Conservation (phyloP, 1,140 invertebrate genomes). For the Leucophenga varia region DNA sequence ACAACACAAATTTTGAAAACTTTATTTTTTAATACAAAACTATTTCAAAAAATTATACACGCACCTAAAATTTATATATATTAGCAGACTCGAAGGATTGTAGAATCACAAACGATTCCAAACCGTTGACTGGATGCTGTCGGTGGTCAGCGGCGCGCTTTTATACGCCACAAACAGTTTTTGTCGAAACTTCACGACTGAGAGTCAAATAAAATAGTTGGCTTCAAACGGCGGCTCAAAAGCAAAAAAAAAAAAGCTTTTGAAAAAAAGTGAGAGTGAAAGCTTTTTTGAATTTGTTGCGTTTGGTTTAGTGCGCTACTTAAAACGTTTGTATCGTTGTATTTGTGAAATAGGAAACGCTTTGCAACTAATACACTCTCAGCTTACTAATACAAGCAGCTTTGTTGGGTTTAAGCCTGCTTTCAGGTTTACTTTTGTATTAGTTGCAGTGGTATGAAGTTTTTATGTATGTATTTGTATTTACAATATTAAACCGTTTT, state of each 20-base stretch:
- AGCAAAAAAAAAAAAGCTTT: too few relatives aligned
- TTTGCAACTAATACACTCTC: slow-evolving; percentile 1
- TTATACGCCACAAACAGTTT: slow-evolving; percentile 61
- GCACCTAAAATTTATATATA: slow-evolving; percentile 27
- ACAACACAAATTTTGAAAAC: slow-evolving; percentile 3
- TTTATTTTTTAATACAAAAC: background rate
- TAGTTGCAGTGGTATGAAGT: slow-evolving; percentile 7
- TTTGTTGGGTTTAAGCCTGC: slow-evolving; percentile 10
- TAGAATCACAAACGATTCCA: slow-evolving; percentile 56
- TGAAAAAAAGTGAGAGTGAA: background rate
- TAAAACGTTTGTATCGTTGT: background rate
- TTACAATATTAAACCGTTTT: too few relatives aligned
- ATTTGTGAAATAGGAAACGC: background rate
- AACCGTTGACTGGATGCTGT: slow-evolving; percentile 68
- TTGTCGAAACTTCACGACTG: slow-evolving; percentile 36
- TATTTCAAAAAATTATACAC: slow-evolving; percentile 18
- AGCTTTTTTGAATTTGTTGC: background rate
- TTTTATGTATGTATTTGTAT: too few relatives aligned
- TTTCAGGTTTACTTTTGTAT: slow-evolving; percentile 10
- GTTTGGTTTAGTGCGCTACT: too few relatives aligned
- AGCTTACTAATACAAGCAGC: background rate
- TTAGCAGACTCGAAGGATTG: slow-evolving; percentile 50
- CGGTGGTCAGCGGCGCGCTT: slow-evolving; percentile 64
- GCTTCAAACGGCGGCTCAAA: slow-evolving; percentile 18
- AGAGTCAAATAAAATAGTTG: slow-evolving; percentile 37